phyloP scores from a whole-genome alignment of 2,888 invertebrate species.

The Nowickia ferox region DNA sequence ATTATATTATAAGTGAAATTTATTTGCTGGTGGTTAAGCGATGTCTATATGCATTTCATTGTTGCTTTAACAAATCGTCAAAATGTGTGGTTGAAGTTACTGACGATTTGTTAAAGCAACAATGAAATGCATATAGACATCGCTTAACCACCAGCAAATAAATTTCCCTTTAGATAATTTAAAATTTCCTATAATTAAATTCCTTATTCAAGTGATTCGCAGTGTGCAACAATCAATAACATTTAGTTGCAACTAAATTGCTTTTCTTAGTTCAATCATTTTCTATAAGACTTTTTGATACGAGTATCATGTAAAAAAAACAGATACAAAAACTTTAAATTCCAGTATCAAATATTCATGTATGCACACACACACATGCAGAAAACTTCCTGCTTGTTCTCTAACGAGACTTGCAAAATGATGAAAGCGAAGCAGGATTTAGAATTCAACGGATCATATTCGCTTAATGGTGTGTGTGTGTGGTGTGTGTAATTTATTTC shows the following conservation, averaged over 20 bases:
- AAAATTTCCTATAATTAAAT: no score
- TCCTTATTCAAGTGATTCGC: no score
- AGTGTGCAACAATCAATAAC: slow-evolving; percentile 41
- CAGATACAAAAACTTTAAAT: slow-evolving; percentile 34
- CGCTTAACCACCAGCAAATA: no score
- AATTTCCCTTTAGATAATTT: no score
- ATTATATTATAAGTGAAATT: no score
- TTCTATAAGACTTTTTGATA: slow-evolving; percentile 35
- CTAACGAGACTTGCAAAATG: background rate
- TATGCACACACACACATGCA: background rate
- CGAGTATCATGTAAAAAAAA: slow-evolving; percentile 30
- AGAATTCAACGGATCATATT: slow-evolving; percentile 1
- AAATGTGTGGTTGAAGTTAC: no score
- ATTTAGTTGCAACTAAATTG: slow-evolving; percentile 47
- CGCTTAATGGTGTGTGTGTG: background rate
- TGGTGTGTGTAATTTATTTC: no score
- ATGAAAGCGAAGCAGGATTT: slow-evolving; percentile 13
- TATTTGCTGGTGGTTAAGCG: no score
- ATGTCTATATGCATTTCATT: no score
- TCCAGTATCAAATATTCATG: slow-evolving; percentile 33
- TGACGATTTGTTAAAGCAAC: no score
- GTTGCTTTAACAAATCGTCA: no score
- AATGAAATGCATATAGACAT: no score
- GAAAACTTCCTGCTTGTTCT: background rate
- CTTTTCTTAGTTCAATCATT: slow-evolving; percentile 60